Evolutionary conservation across 2,888 invertebrate species (phyloP).

Genomic region (Philereme transversata): DNA sequence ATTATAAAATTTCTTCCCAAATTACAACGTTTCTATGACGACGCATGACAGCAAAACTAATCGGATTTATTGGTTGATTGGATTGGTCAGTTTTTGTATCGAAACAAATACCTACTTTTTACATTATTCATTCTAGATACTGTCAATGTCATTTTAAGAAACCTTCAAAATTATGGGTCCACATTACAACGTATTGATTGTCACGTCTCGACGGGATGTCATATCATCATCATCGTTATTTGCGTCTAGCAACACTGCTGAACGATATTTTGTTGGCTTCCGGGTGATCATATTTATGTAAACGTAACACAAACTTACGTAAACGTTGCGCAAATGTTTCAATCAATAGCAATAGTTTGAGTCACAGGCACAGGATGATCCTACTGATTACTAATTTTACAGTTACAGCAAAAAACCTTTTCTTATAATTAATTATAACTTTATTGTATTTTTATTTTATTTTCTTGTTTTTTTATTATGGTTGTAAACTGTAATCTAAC

Average conservation of each 20-base stretch:
- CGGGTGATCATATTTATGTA: too few species aligned
- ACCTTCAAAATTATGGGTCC: constrained; percentile 3
- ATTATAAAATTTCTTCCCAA: constrained; percentile 69
- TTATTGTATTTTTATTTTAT: too few species aligned
- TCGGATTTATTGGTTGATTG: constrained; percentile 56
- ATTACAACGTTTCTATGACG: constrained; percentile 81
- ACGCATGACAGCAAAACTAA: constrained; percentile 79
- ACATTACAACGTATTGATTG: constrained; percentile 5
- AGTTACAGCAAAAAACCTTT: too few species aligned
- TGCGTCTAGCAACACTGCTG: background rate
- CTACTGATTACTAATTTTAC: too few species aligned
- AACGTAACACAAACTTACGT: too few species aligned
- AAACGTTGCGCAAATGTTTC: too few species aligned
- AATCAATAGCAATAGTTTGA: too few species aligned
- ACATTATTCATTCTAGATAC: background rate
- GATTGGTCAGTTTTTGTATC: background rate
- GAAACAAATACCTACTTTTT: background rate
- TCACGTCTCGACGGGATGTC: background rate
- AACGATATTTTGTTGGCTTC: too few species aligned
- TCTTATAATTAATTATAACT: too few species aligned
- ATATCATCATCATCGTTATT: background rate
- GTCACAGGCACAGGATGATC: too few species aligned
- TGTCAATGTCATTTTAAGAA: constrained; percentile 20
- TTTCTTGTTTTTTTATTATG: too few species aligned
- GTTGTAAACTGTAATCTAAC: too few species aligned